Evolutionary conservation across 1,140 invertebrate genomes (phyloP), one percentile per base, ranked within the genome.

Genomic region (Drosophila chauvacae): DNA sequence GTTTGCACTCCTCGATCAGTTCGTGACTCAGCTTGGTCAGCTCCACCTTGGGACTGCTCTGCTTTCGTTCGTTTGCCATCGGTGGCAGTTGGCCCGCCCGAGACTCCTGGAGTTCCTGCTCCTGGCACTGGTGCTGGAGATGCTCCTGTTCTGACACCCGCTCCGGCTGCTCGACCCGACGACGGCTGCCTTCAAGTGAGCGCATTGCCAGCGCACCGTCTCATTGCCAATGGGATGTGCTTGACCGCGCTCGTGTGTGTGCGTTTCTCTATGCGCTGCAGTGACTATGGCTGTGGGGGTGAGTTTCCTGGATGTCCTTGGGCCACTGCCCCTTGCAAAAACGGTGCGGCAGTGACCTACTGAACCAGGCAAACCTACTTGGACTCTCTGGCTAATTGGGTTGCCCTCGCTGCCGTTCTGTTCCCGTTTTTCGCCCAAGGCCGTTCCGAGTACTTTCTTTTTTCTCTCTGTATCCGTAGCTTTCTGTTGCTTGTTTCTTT

Each of bases 1-100:
- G 74, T 41, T 87, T 91, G 39, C 87, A 91, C 63, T 92, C 90
- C 33, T 92, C 90, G 33, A 92, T 80, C 7, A 92, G 70, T 18
- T 91, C 90, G 53, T 87, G 79, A 55, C 84, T 91, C 0, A 92
- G 66, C 72, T 92, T 92, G 13, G 69, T 77, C 20, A 92, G 77
- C 58, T 90, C 85, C 81, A 85, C 82, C 48, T 85, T 90, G 70
- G 85, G 64, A 53, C 78, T 72, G 33, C 70, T 78, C 58, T 85
- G 81, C 44, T 81, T 90, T 28, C 85, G 78, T 85, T 85, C 86
- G 77, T 78, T 74, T 51, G 85, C 81, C 81, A 87, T 88, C 41
- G 72, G 56, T 47, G 42, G 71, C 55, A 47, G 41, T 76, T 81
- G 35, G 79, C 44, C 47, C 42, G 74, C 35, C 69, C n/a, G 37